A percentile compares a stretch with the other conserved stretches of the same genome.
phyloP scores from a whole-genome alignment of 2,113 vertebrate genomes.

The Scytalopus superciliaris region DNA sequence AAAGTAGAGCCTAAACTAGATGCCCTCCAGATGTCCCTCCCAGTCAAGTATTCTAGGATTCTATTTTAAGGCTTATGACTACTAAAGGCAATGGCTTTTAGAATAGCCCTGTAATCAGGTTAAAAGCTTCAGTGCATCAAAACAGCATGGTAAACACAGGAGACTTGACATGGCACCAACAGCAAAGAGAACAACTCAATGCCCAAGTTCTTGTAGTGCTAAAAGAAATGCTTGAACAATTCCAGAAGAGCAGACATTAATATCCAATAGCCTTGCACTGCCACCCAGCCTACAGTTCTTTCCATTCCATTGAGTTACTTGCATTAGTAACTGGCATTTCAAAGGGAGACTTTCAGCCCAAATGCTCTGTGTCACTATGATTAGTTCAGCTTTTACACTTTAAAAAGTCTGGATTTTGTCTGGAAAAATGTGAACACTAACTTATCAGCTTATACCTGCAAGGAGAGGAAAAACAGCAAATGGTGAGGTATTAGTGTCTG shows the following conservation, averaged over 20 bases:
- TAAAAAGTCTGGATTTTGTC: background rate
- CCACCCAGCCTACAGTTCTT: background rate
- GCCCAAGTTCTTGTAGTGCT: background rate
- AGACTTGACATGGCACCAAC: background rate
- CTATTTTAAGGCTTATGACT: background rate
- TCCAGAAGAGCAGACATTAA: background rate
- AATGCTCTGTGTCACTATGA: background rate
- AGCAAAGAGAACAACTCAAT: background rate
- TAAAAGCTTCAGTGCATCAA: background rate
- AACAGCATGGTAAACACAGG: background rate
- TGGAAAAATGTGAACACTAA: background rate
- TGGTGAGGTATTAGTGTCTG: background rate
- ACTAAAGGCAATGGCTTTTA: background rate
- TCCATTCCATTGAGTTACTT: background rate
- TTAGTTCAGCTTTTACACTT: background rate
- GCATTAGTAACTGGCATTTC: slow-evolving; percentile 12
- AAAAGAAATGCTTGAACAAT: background rate
- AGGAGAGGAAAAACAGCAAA: background rate
- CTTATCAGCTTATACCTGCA: background rate
- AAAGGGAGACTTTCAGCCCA: background rate
- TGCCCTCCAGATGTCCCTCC: background rate
- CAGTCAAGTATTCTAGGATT: background rate
- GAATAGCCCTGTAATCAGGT: fast-evolving
- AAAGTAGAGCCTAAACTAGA: background rate
- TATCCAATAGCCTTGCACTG: background rate